Base-by-base conservation (phyloP, 1,140 invertebrate species). In the Brachionus asplanchnoidis region DNA sequence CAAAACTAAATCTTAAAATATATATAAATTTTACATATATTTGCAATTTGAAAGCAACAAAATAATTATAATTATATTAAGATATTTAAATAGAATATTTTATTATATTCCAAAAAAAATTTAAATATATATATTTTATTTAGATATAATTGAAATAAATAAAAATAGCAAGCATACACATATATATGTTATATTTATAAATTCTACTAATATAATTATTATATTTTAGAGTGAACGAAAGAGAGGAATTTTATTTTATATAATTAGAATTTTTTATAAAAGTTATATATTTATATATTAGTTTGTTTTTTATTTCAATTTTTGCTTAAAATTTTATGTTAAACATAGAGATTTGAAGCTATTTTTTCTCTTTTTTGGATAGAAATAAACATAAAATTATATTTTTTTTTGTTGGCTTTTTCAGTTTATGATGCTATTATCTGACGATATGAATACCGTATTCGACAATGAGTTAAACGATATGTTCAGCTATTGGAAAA, bases 41-140 rank as follows among this genome's bases (percentile, higher is more conserved):
- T 73, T 73, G 68, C 68, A 73, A 73, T 73, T 73, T 73, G 68
- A 36, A 73, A 73, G 17, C 68, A 73, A 73, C 11, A 40, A 73
- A 73, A 68, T 68, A 73, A 73, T 73, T 73, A 73, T 73, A 73
- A 73, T 73, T 73, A 73, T 73, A 73, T 73, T 73, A 44, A 73
- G 40, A 73, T 23, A 73, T 73, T 42, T 42, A 42, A 73, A 73
- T 42, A 42, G 32, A 68, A 68, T 32, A 68, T 32, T 68, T 68
- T 68, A 68, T 68, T 68, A 68, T 68, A 40, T 73, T 73, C 40
- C 17, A 42, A 40, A 20, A 73, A 73, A 73, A 73, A 73, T 36
- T 40, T 73, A 73, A 42, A 73, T 44, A 73, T 40, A 60, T 60
- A 60, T 60, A 20, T 60, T 20, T 60, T 17, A 17, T 56, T 56